These are phyloP conservation scores for Drosophila phalerata DNA, from an alignment of 2,888 invertebrate genomes.

Conservation along the genomic window DNA sequence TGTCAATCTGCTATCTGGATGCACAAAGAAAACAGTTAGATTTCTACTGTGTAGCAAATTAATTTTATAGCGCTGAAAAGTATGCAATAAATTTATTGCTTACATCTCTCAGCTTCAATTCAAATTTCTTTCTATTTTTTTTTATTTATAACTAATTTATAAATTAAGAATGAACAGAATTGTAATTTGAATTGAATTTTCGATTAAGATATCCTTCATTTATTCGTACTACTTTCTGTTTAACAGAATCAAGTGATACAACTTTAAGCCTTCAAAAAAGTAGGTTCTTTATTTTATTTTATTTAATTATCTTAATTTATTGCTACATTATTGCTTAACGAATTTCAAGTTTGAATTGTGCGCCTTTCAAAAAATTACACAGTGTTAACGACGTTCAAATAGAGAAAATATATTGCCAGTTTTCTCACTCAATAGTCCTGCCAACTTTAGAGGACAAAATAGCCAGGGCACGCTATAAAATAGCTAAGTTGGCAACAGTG, in stretches of 20 bases:
- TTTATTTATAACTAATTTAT: background rate
- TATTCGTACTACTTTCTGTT: too few relatives aligned
- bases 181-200: background rate
- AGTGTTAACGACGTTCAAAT: too few relatives aligned
- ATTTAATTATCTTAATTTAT: background rate
- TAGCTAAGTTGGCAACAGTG: too few relatives aligned
- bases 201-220: background rate
- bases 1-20: conserved; percentile 13
- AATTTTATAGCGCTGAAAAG: conserved; percentile 25
- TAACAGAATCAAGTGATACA: too few relatives aligned
- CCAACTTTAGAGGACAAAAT: too few relatives aligned
- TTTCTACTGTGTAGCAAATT: background rate
- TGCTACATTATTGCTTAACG: background rate
- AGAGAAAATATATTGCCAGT: too few relatives aligned
- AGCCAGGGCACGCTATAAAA: too few relatives aligned
- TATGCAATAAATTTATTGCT: conserved; percentile 35
- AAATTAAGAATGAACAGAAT: background rate
- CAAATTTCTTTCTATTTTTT: background rate
- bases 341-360: too few relatives aligned
- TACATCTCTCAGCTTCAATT: background rate
- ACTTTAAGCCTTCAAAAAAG: too few relatives aligned
- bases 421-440: too few relatives aligned
- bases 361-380: too few relatives aligned
- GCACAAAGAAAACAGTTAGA: background rate
- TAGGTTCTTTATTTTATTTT: too few relatives aligned